phyloP scores from a whole-genome alignment of 2,113 vertebrate genomes.

The Dissostichus mawsoni region DNA sequence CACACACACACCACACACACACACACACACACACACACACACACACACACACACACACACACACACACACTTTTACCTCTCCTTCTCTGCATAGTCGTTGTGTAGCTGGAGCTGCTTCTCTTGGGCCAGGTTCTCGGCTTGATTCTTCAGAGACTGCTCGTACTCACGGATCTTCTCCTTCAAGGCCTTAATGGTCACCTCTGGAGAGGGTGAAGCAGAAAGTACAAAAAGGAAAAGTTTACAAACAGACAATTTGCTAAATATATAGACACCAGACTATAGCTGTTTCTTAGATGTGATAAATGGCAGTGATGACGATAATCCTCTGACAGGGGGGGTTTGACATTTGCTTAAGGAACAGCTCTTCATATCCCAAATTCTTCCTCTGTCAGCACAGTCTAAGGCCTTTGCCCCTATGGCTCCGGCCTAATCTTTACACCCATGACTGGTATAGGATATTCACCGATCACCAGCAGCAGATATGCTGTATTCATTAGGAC shows the following conservation, averaged over 20 bases:
- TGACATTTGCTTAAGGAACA: conserved; percentile 60
- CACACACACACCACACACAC: no score
- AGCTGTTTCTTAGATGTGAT: conserved; percentile 25
- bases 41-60: not conserved
- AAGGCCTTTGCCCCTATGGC: conserved; percentile 47
- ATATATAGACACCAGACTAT: conserved; percentile 19
- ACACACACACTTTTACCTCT: conserved; percentile 79
- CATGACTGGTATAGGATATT: conserved; percentile 56
- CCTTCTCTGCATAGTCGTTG: conserved; percentile 97
- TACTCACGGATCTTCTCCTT: conserved; percentile 99
- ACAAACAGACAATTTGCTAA: conserved; percentile 19
- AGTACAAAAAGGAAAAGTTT: not conserved
- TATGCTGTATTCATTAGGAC: conserved; percentile 78
- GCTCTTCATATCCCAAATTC: conserved; percentile 57
- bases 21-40: no score
- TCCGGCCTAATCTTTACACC: conserved; percentile 67
- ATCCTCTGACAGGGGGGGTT: conserved; percentile 13
- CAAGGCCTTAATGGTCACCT: conserved; percentile 99
- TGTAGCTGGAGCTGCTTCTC: conserved; percentile 97
- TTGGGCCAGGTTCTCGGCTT: conserved; percentile 95
- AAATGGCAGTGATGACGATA: conserved; percentile 44
- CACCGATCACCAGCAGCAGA: conserved; percentile 55
- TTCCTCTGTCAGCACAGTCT: conserved; percentile 55
- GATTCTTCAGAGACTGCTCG: conserved; percentile 96
- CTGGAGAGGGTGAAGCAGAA: conserved; percentile 81